Conservation (phyloP, 2,797 vertebrate genomes). For the Urocyon cinereoargenteus region DNA sequence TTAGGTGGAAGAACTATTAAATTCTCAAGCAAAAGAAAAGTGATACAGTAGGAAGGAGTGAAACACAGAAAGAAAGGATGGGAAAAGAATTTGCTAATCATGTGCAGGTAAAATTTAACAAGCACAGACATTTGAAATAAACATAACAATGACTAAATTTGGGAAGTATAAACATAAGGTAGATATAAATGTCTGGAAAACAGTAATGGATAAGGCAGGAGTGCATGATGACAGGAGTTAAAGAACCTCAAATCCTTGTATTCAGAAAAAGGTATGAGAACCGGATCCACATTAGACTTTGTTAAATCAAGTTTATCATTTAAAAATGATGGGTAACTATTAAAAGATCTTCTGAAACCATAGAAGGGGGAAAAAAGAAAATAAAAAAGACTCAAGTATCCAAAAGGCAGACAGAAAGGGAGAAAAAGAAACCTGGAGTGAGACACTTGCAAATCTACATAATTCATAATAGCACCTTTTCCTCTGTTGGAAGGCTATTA, state of each 20-base stretch:
- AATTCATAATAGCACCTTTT: background rate
- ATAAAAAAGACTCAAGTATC: background rate
- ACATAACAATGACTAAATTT: background rate
- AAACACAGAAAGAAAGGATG: background rate
- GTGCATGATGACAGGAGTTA: background rate
- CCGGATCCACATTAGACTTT: background rate
- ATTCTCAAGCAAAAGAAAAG: conserved; percentile 6
- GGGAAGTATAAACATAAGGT: background rate
- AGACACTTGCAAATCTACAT: background rate
- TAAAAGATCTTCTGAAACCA: background rate
- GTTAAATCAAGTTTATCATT: background rate
- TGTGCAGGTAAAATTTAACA: background rate
- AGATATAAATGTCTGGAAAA: background rate
- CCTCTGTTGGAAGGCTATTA: background rate
- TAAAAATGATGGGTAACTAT: background rate
- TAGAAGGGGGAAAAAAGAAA: background rate
- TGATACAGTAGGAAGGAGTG: background rate
- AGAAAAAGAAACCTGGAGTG: background rate
- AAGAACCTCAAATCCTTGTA: background rate
- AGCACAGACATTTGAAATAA: background rate
- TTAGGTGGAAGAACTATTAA: background rate
- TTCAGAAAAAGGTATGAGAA: background rate
- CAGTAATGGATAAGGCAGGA: background rate
- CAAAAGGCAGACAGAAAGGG: background rate
- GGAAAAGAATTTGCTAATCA: conserved; percentile 23